Evolutionary conservation across 2,797 vertebrate genomes (phyloP), one percentile per base, ranked within the genome.

Genomic region (Bradypodion pumilum): DNA sequence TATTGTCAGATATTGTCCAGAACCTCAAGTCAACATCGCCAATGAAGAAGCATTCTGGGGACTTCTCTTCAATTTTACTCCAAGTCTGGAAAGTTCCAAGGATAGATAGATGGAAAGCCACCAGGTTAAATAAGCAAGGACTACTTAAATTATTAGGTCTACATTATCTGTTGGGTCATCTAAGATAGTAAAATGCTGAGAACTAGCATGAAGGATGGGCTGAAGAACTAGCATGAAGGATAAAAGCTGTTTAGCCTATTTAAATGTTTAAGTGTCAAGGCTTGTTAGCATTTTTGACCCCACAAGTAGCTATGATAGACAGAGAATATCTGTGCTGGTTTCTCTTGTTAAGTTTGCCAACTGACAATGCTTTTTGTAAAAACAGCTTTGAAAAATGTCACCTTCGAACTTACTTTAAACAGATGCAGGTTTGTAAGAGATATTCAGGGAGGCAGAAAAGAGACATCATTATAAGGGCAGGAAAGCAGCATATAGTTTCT

Each of bases 401-500:
- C 9, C 12, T 13, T 29, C 40, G 15, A 27, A 42, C 78, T 80
- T 87, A 87, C 86, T 13, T 80, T 44, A 21, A 16, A 62, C 12
- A 83, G 52, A 52, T 29, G 60, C 21, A 83, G 25, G 72, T 56
- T 21, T 68, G 78, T 42, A 49, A 27, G n/a, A 87, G 15, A 23
- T 25, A 27, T 69, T 49, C 56, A n/a, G 72, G 76, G 56, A 87
- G 56, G 77, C 52, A 87, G 42, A 63, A 19, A 80, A 80, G 5
- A 69, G 21, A 13, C 35, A 63, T 5, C 52, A 49, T 12, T 23
- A 87, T 16, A 40, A 75, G 40, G 29, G 49, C 40, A 4, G 72
- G 77, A 69, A 87, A 42, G 25, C 9, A 52, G 59, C 32, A 80
- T 80, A 87, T 42, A 1, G 10, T 63, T 80, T 56, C 86, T 87